Base-by-base conservation (phyloP, 2,113 vertebrate species). In the Perca schrenkii region DNA sequence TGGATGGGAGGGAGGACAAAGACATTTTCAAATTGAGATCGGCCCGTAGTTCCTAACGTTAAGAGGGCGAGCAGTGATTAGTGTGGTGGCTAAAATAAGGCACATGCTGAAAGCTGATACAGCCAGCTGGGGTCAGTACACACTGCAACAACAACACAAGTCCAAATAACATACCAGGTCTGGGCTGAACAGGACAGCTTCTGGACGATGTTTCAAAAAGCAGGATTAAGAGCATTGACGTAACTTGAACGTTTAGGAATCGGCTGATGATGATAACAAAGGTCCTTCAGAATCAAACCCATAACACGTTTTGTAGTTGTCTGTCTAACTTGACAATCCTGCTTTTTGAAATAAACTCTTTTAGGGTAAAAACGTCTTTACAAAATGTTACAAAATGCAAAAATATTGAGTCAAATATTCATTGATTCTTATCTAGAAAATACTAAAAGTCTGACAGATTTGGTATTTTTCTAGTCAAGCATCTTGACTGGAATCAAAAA, bases 21-120 rank as follows among this genome's bases (percentile, higher is more conserved):
- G 79, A 76, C 40, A 19, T 84, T 77, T 77, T 73, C 71, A 79
- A 60, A 58, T 71, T 50, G 40, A 73, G 62, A 70, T 60, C 22
- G 3, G 79, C 28, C 36, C 28, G 12, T 31, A 43, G 75, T 52
- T 71, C 40, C 68, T 77, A 74, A 28, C 72, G 61, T 79, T 64
- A 16, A 73, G 74, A 74, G 58, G 73, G 54, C 4, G 28, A 61
- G 76, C 15, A 0, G 62, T 58, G 89, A 90, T 90, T 86, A 85
- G 77, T 64, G 57, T 4, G 57, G 28, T 1, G 80, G 65, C 83
- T 93, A 93, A 92, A 93, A 87, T 84, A 93, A 94, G 91, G 71
- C 78, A 54, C 81, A 58, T 46, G 77, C 50, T 87, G 89, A 88
- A 93, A 93, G 85, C 43, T 88, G 88, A 91, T 87, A 84, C 83